A percentile compares a stretch with the other conserved stretches of the same genome.
phyloP scores from a whole-genome alignment of 2,888 invertebrate species.

The Phasia obesa region DNA sequence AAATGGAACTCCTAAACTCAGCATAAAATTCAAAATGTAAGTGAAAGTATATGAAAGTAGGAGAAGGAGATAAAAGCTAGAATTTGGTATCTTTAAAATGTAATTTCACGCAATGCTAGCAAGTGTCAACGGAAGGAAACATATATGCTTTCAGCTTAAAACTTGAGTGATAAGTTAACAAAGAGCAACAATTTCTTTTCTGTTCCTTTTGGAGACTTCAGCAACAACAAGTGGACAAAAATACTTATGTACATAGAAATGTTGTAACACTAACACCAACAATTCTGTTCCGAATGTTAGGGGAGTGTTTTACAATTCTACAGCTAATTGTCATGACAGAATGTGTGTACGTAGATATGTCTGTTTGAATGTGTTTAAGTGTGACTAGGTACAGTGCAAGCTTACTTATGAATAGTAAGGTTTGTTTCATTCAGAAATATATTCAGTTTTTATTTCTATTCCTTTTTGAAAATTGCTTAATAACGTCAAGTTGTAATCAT shows the following conservation, averaged over 20 bases:
- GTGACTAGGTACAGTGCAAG: not conserved
- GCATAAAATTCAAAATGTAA: conserved; percentile 26
- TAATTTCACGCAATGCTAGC: conserved; percentile 70
- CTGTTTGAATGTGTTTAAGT: not conserved
- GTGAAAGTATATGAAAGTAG: not conserved
- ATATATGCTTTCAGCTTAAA: conserved; percentile 65
- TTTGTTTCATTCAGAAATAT: conserved; percentile 4
- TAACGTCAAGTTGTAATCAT: conserved; percentile 20
- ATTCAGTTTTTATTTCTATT: conserved; percentile 1
- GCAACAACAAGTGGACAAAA: conserved; percentile 49
- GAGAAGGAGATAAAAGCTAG: not conserved
- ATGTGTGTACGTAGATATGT: not conserved
- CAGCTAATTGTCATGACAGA: conserved; percentile 41
- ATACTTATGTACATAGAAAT: conserved; percentile 5
- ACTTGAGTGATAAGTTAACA: conserved; percentile 69
- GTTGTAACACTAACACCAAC: not conserved
- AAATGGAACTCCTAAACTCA: conserved; percentile 45
- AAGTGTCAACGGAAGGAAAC: conserved; percentile 68
- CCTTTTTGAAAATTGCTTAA: conserved; percentile 8
- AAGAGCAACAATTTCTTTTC: conserved; percentile 40
- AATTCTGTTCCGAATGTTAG: not conserved
- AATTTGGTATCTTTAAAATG: conserved; percentile 62
- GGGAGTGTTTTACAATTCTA: conserved; percentile 37
- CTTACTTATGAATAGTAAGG: conserved; percentile 12
- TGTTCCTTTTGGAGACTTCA: conserved; percentile 32